A percentile compares a stretch with the other conserved stretches of the same genome.
Conservation (phyloP, 2,888 invertebrate genomes). For the Drosophila koepferae region DNA sequence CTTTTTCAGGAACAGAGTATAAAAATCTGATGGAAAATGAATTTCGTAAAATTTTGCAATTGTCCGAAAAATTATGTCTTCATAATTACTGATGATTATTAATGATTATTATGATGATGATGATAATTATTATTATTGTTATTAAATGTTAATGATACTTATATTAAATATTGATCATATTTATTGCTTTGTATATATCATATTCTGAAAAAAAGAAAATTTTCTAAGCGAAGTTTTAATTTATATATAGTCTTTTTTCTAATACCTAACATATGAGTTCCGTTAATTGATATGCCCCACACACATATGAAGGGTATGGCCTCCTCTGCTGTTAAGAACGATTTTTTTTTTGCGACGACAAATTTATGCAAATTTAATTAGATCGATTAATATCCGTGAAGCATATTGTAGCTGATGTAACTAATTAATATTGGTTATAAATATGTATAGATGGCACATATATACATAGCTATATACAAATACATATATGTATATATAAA, state of each 20-base stretch:
- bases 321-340: background rate
- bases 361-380: conserved; percentile 56
- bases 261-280: background rate
- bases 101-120: no score
- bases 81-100: no score
- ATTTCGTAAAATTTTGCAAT: no score
- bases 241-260: background rate
- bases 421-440: conserved; percentile 50
- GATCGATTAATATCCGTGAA: conserved; percentile 42
- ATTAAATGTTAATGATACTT: no score
- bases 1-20: no score
- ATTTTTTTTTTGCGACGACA: background rate
- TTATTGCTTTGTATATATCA: no score
- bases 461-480: background rate
- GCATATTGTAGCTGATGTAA: conserved; percentile 23
- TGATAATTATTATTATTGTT: no score
- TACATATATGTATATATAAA: background rate
- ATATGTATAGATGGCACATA: background rate
- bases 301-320: conserved; percentile 6
- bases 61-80: no score
- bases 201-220: no score
- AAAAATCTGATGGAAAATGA: no score
- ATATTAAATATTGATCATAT: no score
- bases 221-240: no score
- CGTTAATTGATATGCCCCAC: background rate